Conservation (phyloP, 2,888 invertebrate species). For the Elmis aenea region DNA sequence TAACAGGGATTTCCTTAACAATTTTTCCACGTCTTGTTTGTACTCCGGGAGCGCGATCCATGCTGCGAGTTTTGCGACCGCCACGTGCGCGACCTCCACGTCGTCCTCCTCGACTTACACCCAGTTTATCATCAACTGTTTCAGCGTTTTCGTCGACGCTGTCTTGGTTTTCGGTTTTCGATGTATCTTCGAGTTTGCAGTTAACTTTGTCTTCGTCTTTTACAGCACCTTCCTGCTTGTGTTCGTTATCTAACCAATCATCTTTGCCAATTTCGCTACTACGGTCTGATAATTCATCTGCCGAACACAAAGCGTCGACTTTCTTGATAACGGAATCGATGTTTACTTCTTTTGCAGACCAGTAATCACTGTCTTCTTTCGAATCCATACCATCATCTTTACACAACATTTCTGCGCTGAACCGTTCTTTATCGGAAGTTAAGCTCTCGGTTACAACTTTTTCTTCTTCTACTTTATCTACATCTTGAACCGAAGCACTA, state of each 20-base stretch:
- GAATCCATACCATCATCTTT: conserved; percentile 50
- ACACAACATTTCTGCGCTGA: conserved; percentile 37
- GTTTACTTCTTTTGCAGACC: conserved; percentile 75
- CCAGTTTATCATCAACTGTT: conserved; percentile 17
- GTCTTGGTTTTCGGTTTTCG: conserved; percentile 30
- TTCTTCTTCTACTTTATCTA: conserved; percentile 40
- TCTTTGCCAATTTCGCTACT: conserved; percentile 40
- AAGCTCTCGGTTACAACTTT: conserved; percentile 41
- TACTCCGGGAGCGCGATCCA: conserved; percentile 48
- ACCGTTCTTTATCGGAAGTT: conserved; percentile 40
- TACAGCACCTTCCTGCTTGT: conserved; percentile 12
- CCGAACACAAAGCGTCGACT: conserved; percentile 62
- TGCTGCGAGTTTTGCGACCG: conserved; percentile 42
- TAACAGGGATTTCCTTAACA: conserved; percentile 29
- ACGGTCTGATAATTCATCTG: conserved; percentile 46
- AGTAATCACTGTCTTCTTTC: conserved; percentile 67
- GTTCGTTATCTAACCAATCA: conserved; percentile 26
- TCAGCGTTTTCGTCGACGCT: conserved; percentile 16
- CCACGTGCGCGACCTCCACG: conserved; percentile 35
- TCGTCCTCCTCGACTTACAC: conserved; percentile 33
- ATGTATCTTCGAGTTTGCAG: conserved; percentile 24
- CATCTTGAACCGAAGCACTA: conserved; percentile 36
- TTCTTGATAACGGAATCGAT: conserved; percentile 79
- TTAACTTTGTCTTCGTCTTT: conserved; percentile 2
- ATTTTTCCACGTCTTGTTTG: conserved; percentile 55